Percentiles rank a stretch among this genome's conserved stretches.
Conservation (phyloP, 2,113 vertebrate genomes). For the Columbina picui region DNA sequence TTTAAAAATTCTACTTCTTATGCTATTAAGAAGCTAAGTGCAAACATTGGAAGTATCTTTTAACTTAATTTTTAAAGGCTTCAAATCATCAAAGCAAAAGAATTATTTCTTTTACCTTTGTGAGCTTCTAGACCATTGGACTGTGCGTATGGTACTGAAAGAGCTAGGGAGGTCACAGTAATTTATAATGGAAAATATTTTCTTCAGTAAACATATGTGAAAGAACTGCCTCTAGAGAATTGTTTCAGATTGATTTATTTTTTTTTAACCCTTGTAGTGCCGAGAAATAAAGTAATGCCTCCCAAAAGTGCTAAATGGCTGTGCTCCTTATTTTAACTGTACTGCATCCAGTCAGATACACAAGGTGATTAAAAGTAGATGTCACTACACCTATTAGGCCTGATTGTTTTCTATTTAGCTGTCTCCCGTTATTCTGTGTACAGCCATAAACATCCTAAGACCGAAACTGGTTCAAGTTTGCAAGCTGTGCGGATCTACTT, state of each 20-base stretch:
- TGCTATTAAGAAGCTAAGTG: conserved; percentile 41
- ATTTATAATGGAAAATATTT: neutral
- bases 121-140: neutral
- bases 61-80: neutral
- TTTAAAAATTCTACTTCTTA: conserved; percentile 27
- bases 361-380: neutral
- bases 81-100: neutral
- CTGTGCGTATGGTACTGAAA: neutral
- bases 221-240: neutral
- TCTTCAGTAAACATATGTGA: neutral
- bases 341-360: neutral
- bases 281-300: neutral
- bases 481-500: neutral
- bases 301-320: neutral
- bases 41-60: conserved; percentile 53
- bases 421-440: neutral
- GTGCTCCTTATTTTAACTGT: neutral
- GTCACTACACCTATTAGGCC: neutral
- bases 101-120: neutral
- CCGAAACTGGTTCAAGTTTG: neutral
- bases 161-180: neutral
- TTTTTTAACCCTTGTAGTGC: neutral
- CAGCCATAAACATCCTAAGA: neutral
- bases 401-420: neutral
- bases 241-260: neutral